Evolutionary conservation across 1,140 invertebrate species (phyloP), one percentile per base, ranked within the genome.

Genomic region (Yoshiicerus persimilis): DNA sequence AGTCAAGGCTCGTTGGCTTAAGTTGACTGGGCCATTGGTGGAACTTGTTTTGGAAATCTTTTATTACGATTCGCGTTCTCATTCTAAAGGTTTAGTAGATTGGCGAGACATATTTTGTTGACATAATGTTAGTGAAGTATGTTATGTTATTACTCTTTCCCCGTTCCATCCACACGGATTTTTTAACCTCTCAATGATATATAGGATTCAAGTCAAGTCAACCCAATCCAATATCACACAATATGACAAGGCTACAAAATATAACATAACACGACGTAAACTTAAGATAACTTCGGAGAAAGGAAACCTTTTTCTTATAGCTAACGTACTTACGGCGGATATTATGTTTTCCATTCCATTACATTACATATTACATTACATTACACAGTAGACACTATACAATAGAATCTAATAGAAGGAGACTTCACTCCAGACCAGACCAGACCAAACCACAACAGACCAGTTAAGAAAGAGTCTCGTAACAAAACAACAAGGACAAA

Each of bases 41-140:
- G n/a, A n/a, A n/a, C 25, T 83, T 34, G 32, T 32, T 47, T 84
- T 56, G 23, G 11, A 47, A 84, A 47, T 20, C 64, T 87, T 87
- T 87, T 87, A 87, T 87, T 87, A 87, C 66, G 36, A 70, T 30
- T 87, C 66, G 11, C 86, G 23, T 34, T 77, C 75, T 77, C 38
- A 86, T 86, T 86, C 25, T 66, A 47, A 41, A 41, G 38, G 83
- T 85, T 85, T 85, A 36, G 47, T 56, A n/a, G 47, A 56, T 86
- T 86, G 86, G 70, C n/a, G 86, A 87, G 86, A 87, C 66, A 87
- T 87, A 84, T 85, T 88, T 85, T 88, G 87, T 88, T 88, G 87
- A 88, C 87, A 88, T 88, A 88, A 88, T 88, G 87, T 85, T 88
- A 38, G 25, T 85, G 38, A 87, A 77, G 32, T 75, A 83, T 87